Percentiles rank a stretch among this genome's conserved stretches.
These are phyloP conservation scores for Vulpes vulpes DNA, from an alignment of 2,113 vertebrate species.

Conservation along the genomic window DNA sequence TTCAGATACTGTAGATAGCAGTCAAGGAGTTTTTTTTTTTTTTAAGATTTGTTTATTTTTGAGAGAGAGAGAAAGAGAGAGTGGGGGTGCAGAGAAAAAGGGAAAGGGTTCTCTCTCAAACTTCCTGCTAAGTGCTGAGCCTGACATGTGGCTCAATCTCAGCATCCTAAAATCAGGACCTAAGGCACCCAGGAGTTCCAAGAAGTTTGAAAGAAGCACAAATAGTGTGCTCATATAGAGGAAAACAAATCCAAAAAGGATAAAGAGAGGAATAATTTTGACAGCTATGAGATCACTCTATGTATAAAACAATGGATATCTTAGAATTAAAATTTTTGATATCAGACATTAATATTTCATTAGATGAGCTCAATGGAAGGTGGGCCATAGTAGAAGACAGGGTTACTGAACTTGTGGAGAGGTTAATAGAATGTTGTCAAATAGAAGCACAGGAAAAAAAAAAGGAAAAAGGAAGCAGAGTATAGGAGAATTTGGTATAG, in stretches of 20 bases:
- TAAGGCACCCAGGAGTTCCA: background rate
- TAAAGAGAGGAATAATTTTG: background rate
- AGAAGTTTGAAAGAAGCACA: background rate
- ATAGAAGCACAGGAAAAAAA: background rate
- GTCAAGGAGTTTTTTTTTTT: background rate
- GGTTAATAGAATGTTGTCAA: background rate
- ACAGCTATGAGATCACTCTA: background rate
- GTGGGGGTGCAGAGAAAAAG: background rate
- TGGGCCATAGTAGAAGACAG: background rate
- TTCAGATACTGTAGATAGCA: background rate
- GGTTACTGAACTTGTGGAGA: background rate
- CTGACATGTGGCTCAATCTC: background rate
- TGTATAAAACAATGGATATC: background rate
- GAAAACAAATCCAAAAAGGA: background rate
- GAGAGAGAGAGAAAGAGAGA: background rate
- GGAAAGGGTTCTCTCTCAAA: background rate
- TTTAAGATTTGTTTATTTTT: background rate
- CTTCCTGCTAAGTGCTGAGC: background rate
- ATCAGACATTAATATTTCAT: background rate
- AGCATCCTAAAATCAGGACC: background rate
- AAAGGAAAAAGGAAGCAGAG: background rate
- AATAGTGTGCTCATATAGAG: background rate
- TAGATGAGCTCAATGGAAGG: background rate
- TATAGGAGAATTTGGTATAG: background rate
- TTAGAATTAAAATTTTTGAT: background rate